Evolutionary conservation across 2,113 vertebrate species (phyloP), one percentile per base, ranked within the genome.

Genomic region (Eidolon helvum): DNA sequence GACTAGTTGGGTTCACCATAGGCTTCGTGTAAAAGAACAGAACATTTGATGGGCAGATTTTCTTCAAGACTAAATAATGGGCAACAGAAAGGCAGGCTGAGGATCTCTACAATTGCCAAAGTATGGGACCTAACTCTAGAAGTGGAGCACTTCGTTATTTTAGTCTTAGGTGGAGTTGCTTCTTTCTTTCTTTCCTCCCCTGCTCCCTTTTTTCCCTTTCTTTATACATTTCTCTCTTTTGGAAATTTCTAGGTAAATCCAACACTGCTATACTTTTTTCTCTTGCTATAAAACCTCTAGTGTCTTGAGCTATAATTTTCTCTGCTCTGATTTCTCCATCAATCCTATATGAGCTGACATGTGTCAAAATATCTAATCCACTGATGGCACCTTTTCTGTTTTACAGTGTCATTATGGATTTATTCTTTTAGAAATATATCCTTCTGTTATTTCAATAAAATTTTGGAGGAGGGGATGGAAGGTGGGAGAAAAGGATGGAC

Each of bases 141-240:
- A 85, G 15, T 79, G 24, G 33, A 85, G 18, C 43, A 59, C 21
- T 74, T 75, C 7, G 80, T 63, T 80, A 55, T 63, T 84, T 93
- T 45, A 71, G 4, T 50, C 22, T 63, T 74, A 5, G 1, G 22
- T 86, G 14, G 7, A 38, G 11, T 24, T 77, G 30, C 2, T 19
- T 55, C n/a, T 66, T 48, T 15, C 7, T 79, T 71, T 57, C 14
- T 24, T 10, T 61, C 1, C 5, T 14, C 50, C 50, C 0, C 8
- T 2, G 3, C 14, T 50, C 16, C 15, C 0, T 0, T 10, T 40
- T n/a, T 8, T 8, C 12, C 11, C 3, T 21, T 77, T 53, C 14
- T 66, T 40, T 53, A 1, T 61, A 38, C 61, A 3, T 38, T 4
- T 66, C 4, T 75, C 18, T 74, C 2, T 15, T 84, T 87, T 71